Evolutionary conservation across 2,888 invertebrate genomes (phyloP).

Genomic region (Eremobia ochroleuca): DNA sequence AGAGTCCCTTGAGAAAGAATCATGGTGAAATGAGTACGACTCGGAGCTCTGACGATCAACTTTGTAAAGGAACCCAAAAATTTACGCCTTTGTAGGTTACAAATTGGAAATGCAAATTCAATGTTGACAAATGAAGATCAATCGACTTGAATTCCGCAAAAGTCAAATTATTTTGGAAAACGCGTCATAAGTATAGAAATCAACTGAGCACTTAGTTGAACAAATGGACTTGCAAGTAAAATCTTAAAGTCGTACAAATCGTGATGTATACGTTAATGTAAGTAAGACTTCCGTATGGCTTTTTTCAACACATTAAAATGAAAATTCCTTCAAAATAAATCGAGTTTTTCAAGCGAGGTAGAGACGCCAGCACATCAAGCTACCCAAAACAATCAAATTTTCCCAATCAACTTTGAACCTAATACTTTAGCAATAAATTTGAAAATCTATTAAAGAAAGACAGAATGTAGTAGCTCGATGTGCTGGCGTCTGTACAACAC

Average conservation of each 20-base stretch:
- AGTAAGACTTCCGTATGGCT: too few relatives aligned
- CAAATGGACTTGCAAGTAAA: not conserved
- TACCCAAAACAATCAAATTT: too few relatives aligned
- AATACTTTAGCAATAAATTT: too few relatives aligned
- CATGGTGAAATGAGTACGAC: constrained; percentile 17
- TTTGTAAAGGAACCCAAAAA: constrained; percentile 16
- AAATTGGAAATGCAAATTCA: constrained; percentile 56
- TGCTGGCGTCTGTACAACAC: too few relatives aligned
- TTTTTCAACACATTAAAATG: not conserved
- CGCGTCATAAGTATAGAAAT: not conserved
- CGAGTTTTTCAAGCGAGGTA: not conserved
- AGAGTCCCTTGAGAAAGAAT: constrained; percentile 30
- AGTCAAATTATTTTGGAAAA: not conserved
- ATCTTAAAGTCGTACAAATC: not conserved
- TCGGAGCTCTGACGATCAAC: constrained; percentile 8
- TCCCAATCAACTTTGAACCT: too few relatives aligned
- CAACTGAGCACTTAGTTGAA: not conserved
- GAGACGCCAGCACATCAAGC: too few relatives aligned
- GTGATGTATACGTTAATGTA: not conserved
- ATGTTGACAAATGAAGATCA: constrained; percentile 46
- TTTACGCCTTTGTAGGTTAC: constrained; percentile 30
- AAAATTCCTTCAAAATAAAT: not conserved
- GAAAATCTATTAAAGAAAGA: too few relatives aligned
- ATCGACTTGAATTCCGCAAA: constrained; percentile 14
- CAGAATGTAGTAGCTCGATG: too few relatives aligned